phyloP scores from a whole-genome alignment of 2,113 vertebrate species.

The Gasterosteus nipponicus region DNA sequence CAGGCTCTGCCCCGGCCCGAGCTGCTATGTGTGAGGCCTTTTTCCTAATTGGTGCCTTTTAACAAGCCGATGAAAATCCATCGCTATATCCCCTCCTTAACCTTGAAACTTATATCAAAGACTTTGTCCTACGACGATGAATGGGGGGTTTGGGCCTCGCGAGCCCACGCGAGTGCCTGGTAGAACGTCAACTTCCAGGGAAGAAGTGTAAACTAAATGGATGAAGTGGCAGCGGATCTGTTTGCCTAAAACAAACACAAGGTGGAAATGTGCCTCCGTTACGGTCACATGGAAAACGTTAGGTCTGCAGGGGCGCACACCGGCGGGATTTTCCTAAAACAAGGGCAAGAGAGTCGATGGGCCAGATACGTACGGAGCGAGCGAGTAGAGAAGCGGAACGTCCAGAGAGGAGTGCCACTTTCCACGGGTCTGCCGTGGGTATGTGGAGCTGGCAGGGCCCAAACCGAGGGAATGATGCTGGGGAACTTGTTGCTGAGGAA shows the following conservation, averaged over 20 bases:
- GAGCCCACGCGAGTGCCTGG: conserved; percentile 19
- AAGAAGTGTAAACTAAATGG: conserved; percentile 69
- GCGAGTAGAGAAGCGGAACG: conserved; percentile 69
- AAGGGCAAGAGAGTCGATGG: conserved; percentile 28
- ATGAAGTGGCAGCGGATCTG: conserved; percentile 76
- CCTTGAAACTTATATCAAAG: conserved; percentile 49
- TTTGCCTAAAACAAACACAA: conserved; percentile 79
- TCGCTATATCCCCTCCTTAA: conserved; percentile 23
- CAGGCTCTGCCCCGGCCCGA: neutral
- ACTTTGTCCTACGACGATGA: conserved; percentile 32
- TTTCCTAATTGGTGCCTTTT: conserved; percentile 70
- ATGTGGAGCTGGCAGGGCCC: conserved; percentile 69
- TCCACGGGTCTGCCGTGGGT: conserved; percentile 76
- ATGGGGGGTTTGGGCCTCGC: conserved; percentile 5
- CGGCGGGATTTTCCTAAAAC: conserved; percentile 80
- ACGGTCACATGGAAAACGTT: conserved; percentile 70
- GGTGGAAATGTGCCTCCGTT: conserved; percentile 71
- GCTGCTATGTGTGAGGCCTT: conserved; percentile 58
- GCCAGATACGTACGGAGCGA: conserved; percentile 76
- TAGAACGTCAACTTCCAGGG: conserved; percentile 45
- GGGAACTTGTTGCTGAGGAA: conserved; percentile 51
- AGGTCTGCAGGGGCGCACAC: conserved; percentile 64
- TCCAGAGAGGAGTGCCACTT: conserved; percentile 78
- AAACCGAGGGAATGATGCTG: conserved; percentile 62
- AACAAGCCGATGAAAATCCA: conserved; percentile 63